Evolutionary conservation across 2,797 vertebrate genomes (phyloP), one percentile per base, ranked within the genome.

Genomic region (Spinibarbus caldwelli): DNA sequence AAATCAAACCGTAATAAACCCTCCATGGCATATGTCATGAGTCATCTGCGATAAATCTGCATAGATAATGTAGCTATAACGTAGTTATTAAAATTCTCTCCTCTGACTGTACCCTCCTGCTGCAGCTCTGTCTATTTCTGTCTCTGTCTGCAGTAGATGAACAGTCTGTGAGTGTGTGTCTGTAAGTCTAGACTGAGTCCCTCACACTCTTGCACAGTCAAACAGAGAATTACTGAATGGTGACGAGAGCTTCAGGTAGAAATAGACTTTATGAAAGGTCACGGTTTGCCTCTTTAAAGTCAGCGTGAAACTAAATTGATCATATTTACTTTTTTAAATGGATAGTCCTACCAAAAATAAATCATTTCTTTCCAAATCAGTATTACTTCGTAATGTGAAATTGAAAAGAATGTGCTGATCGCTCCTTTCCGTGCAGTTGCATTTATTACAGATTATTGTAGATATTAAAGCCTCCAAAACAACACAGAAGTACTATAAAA

Each of bases 21-120:
- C 67, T 62, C 3, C 36, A 15, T 23, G 43, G 43, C 54, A 80
- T 64, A 36, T 66, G 80, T 72, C 68, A 72, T 73, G 54, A 72
- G 84, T 23, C 77, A 85, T 71, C 49, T 79, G 23, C 52, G 72
- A 78, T 70, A 57, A 85, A 73, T 80, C 43, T 73, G 77, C 84
- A 73, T 41, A 64, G 67, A 85, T 66, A 59, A 66, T 64, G 6
- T 62, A 72, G 77, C 31, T 80, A 71, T 80, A 59, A 64, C 49
- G 43, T 62, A 64, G 77, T 73, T 80, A 80, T 80, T 85, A 49
- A 79, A 79, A 73, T 57, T 26, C 45, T 41, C n/a, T 52, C 38
- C 21, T 79, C 43, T 72, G 77, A 73, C 68, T 72, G 76, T 79
- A 34, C 12, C 26, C 76, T 85, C 43, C 52, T 71, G 66, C 38